phyloP scores from a whole-genome alignment of 2,797 vertebrate genomes.

The Bradypodion pumilum region DNA sequence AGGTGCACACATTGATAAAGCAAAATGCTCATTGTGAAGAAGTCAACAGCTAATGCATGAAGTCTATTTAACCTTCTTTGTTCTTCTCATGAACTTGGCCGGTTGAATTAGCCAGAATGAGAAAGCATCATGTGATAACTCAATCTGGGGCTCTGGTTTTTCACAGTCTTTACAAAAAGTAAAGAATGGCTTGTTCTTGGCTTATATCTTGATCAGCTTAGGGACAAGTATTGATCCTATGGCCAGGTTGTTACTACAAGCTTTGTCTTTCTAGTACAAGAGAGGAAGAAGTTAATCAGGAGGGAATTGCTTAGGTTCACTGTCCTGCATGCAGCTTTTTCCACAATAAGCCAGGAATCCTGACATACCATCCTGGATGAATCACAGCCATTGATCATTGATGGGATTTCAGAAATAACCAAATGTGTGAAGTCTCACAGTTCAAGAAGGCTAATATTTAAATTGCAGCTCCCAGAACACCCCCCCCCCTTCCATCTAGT shows the following conservation, averaged over 20 bases:
- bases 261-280: not conserved
- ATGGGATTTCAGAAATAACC: not conserved
- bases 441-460: no score
- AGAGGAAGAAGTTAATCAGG: not conserved
- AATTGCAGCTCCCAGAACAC: no score
- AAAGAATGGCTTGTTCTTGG: not conserved
- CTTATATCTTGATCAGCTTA: not conserved
- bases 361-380: not conserved
- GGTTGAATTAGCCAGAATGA: not conserved
- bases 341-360: not conserved
- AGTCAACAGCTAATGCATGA: not conserved
- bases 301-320: not conserved
- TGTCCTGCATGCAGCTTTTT: not conserved
- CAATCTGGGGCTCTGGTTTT: not conserved
- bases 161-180: not conserved
- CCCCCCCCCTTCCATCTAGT: no score
- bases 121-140: not conserved
- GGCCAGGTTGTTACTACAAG: not conserved
- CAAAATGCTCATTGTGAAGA: not conserved
- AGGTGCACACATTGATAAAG: no score
- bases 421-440: not conserved
- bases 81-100: not conserved
- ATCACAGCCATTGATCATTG: not conserved
- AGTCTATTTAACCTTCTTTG: not conserved
- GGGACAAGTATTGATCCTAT: not conserved